Base-by-base conservation (phyloP, 2,888 invertebrate species). In the Tenthredo amoena region DNA sequence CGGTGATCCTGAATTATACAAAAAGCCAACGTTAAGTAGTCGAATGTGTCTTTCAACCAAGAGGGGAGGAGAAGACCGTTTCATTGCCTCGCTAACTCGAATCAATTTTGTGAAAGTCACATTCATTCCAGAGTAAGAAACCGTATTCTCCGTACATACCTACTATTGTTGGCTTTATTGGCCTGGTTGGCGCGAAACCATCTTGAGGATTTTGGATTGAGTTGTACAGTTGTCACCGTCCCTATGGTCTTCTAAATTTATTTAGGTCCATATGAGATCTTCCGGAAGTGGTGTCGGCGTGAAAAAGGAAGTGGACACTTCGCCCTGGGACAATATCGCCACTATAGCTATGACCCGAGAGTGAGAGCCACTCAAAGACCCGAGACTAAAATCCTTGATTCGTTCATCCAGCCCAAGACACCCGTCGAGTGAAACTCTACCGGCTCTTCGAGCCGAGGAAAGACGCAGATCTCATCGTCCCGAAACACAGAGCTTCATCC, bases 381-480 rank as follows among this genome's bases (percentile, higher is more conserved):
- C n/a, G 3, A 9, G 43, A 43, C 72, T 43, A 43, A 74, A 74
- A 26, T 74, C 12, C 43, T 43, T 26, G 72, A 43, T 74, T 43
- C 43, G 72, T 43, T 74, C 43, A 40, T 74, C 43, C 40, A 43
- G 72, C 72, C 72, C 40, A 43, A 74, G 72, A 43, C 21, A 6
- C 21, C 12, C n/a, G 12, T 74, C 72, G 43, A 74, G 72, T 74
- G 34, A 68, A 18, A 34, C 18, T n/a, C 43, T n/a, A 6, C 18
- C 68, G 12, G 31, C 34, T 74, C 43, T 21, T 15, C 15, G 2
- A 74, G 72, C n/a, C 21, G n/a, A 74, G 31, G 26, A 43, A 43
- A 21, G 72, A 68, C 72, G 43, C 40, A 74, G 72, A 40, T 72
- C 40, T 40, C 72, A 72, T 71, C 37, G 7, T 71, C 71, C 31